Evolutionary conservation across 2,113 vertebrate genomes (phyloP).

Genomic region (Tachysurus vachellii): DNA sequence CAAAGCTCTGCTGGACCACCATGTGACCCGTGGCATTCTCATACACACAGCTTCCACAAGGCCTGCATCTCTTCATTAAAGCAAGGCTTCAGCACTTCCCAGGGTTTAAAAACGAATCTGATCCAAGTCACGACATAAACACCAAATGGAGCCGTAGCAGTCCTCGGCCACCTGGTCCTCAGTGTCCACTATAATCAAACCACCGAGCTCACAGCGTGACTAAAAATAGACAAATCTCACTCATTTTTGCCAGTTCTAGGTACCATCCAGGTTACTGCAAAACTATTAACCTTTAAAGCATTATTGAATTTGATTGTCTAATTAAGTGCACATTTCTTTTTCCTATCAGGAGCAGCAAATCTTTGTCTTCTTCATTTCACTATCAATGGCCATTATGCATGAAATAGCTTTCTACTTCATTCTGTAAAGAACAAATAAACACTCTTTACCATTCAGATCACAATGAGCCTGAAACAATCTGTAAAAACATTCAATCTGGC

Average conservation of each 20-base stretch:
- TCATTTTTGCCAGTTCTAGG: background rate
- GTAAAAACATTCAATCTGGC: background rate
- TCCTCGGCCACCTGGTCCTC: background rate
- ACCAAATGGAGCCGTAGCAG: background rate
- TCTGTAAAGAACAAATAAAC: slow-evolving; percentile 16
- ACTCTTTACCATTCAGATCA: slow-evolving; percentile 9
- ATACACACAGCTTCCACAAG: slow-evolving; percentile 25
- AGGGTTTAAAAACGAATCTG: slow-evolving; percentile 15
- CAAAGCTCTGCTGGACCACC: slow-evolving; percentile 42
- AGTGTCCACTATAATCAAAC: background rate
- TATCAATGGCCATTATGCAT: slow-evolving; percentile 19
- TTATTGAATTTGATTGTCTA: background rate
- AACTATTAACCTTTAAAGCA: background rate
- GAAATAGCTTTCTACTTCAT: slow-evolving; percentile 26
- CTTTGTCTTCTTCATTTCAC: slow-evolving; percentile 9
- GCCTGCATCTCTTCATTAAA: slow-evolving; percentile 21
- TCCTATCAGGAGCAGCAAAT: background rate
- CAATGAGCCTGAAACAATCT: background rate
- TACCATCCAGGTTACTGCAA: background rate
- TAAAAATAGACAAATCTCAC: background rate
- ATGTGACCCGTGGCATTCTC: slow-evolving; percentile 25
- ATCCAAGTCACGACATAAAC: slow-evolving; percentile 46
- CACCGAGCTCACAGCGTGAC: background rate
- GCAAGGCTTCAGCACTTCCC: slow-evolving; percentile 23
- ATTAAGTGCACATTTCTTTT: background rate